These are phyloP conservation scores for Siderastrea radians DNA, from an alignment of 92 coral and sea anemone genomes.

Conservation along the genomic window DNA sequence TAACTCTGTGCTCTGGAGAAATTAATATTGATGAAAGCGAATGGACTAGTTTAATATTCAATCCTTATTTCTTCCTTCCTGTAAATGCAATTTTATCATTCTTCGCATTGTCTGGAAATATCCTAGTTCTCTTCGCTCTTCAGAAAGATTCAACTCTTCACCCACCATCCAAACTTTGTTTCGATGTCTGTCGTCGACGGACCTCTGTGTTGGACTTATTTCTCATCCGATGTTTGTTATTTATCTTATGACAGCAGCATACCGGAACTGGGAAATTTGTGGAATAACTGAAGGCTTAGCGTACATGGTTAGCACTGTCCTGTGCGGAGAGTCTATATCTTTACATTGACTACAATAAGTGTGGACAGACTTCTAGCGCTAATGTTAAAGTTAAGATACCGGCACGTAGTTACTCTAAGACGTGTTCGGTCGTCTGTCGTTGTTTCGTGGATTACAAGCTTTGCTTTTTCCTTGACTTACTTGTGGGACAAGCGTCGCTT, in stretches of 20 bases:
- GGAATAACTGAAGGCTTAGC: neutral
- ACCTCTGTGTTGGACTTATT: constrained; percentile 9
- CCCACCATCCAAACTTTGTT: constrained; percentile 8
- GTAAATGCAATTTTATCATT: neutral
- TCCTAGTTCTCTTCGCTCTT: constrained; percentile 5
- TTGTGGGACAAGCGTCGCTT: too few relatives aligned
- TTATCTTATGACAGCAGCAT: neutral
- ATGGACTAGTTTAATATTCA: neutral
- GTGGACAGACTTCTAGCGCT: constrained; percentile 31
- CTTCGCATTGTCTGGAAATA: constrained; percentile 1
- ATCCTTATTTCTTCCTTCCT: neutral
- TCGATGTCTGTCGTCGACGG: constrained; percentile 6
- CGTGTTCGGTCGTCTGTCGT: neutral
- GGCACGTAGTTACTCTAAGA: neutral
- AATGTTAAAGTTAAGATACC: constrained; percentile 14
- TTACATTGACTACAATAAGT: constrained; percentile 12
- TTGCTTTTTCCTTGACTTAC: too few relatives aligned
- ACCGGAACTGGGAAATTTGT: neutral
- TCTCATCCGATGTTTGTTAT: neutral
- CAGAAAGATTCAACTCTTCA: constrained; percentile 6
- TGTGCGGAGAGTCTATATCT: constrained; percentile 16
- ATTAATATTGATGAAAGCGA: neutral
- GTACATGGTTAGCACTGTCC: neutral
- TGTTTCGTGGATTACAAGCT: neutral
- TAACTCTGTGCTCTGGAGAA: neutral